These are phyloP conservation scores for Seriola aureovittata DNA, from an alignment of 2,113 vertebrate species.

Conservation along the genomic window DNA sequence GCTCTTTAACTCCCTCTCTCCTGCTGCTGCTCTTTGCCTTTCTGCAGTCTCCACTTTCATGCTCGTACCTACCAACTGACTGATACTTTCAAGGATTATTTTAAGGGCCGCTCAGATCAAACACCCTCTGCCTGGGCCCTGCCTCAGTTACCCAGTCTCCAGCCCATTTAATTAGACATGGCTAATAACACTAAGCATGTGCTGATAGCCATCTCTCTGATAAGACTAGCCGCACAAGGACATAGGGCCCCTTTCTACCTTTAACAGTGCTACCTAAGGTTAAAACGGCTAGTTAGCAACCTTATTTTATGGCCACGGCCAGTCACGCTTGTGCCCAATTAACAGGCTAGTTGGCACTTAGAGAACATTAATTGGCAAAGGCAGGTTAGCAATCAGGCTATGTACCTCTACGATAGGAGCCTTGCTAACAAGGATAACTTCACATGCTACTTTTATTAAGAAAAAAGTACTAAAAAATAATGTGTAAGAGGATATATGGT, in stretches of 20 bases:
- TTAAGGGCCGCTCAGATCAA: constrained; percentile 88
- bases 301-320: constrained; percentile 47
- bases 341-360: constrained; percentile 62
- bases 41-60: constrained; percentile 76
- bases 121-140: constrained; percentile 76
- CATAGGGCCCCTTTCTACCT: constrained; percentile 61
- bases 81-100: constrained; percentile 79
- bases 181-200: constrained; percentile 89
- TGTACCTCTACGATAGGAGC: constrained; percentile 22
- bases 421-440: constrained; percentile 54
- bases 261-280: constrained; percentile 73
- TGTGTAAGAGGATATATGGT: constrained; percentile 16
- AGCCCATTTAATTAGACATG: constrained; percentile 92
- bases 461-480: constrained; percentile 20
- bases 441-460: constrained; percentile 34
- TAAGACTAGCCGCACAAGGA: constrained; percentile 78
- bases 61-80: constrained; percentile 73
- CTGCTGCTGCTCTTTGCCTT: constrained; percentile 3
- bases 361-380: constrained; percentile 49
- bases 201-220: constrained; percentile 86
- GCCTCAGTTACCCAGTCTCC: constrained; percentile 82
- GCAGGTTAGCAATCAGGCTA: constrained; percentile 25
- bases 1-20: constrained; percentile 33
- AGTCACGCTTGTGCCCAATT: constrained; percentile 64
- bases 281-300: constrained; percentile 70